Evolutionary conservation across 2,888 invertebrate genomes (phyloP), one percentile per base, ranked within the genome.

Genomic region (Patella pellucida): DNA sequence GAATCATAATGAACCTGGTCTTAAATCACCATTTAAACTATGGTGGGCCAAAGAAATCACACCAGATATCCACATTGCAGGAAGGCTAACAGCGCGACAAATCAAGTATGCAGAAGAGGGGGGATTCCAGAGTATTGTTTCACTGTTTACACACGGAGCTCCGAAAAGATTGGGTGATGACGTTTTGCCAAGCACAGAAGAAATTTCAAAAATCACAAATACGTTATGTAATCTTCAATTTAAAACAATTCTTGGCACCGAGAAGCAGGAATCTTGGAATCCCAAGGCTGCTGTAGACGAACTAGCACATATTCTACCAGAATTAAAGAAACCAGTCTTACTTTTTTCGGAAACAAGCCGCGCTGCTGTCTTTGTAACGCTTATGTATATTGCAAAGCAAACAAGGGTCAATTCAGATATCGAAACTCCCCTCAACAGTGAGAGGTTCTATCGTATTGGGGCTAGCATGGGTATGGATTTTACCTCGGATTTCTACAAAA

Each of bases 41-140:
- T 89, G 89, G 89, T 89, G 88, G 88, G 84, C 85, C 0, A 88
- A 88, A 76, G 85, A 85, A 78, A 79, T 88, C 14, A 87, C 87
- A 0, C 80, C 86, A 5, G 85, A 85, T 51, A 82, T 85, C 23
- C 84, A 86, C 76, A 81, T 87, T 3, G 83, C 85, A 12, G 89
- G 89, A 16, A 72, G 88, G 50, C 77, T 86, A 31, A 85, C 87
- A 9, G 85, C 83, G 69, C 74, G 86, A 51, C 86, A 88, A 73
- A 84, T 88, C 52, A 88, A 88, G 76, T 88, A 86, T 76, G 86
- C 87, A 12, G 77, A 83, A n/a, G 89, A 89, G 15, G 83, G 81
- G 7, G 88, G 88, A 0, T 88, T 88, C 75, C 82, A 85, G 69
- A 86, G 85, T 67, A 80, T 89, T 54, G 75, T 89, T 9, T 87